Percentiles rank a stretch among this genome's conserved stretches.
These are phyloP conservation scores for Agelastica alni DNA, from an alignment of 2,888 invertebrate genomes.

Conservation along the genomic window DNA sequence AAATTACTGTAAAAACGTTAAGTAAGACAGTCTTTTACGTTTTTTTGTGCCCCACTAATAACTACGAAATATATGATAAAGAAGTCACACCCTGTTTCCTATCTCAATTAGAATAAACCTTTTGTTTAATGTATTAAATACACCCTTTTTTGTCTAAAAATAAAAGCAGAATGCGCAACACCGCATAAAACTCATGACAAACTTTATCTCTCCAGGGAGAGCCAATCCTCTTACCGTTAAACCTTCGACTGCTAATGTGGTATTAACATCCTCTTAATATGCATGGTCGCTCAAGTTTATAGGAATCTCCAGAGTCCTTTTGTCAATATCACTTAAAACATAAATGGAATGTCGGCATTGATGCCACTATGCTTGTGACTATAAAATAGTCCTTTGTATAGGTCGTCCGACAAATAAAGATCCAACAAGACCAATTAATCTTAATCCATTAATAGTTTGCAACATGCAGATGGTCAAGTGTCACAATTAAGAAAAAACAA, in stretches of 20 bases:
- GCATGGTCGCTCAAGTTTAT: constrained; percentile 13
- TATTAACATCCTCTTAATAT: constrained; percentile 22
- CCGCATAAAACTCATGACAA: constrained; percentile 1
- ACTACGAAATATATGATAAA: not conserved
- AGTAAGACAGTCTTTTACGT: too few species aligned
- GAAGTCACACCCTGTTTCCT: not conserved
- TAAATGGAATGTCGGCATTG: not conserved
- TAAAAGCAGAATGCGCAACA: not conserved
- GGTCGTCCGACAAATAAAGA: too few species aligned
- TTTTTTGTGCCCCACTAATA: too few species aligned
- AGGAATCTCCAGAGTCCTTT: constrained; percentile 18
- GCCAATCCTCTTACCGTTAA: constrained; percentile 6
- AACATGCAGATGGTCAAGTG: too few species aligned
- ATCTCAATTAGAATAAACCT: not conserved
- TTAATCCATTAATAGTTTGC: too few species aligned
- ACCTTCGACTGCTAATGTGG: constrained; percentile 1
- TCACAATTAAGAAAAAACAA: too few species aligned
- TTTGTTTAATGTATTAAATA: not conserved
- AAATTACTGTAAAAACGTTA: too few species aligned
- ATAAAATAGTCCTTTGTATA: too few species aligned
- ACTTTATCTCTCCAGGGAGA: constrained; percentile 1
- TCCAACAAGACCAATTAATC: too few species aligned
- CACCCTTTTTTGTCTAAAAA: constrained; percentile 2
- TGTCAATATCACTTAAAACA: constrained; percentile 6
- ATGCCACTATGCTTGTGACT: not conserved